These are phyloP conservation scores for Hartigia nigra DNA, from an alignment of 2,888 invertebrate genomes.

Conservation along the genomic window DNA sequence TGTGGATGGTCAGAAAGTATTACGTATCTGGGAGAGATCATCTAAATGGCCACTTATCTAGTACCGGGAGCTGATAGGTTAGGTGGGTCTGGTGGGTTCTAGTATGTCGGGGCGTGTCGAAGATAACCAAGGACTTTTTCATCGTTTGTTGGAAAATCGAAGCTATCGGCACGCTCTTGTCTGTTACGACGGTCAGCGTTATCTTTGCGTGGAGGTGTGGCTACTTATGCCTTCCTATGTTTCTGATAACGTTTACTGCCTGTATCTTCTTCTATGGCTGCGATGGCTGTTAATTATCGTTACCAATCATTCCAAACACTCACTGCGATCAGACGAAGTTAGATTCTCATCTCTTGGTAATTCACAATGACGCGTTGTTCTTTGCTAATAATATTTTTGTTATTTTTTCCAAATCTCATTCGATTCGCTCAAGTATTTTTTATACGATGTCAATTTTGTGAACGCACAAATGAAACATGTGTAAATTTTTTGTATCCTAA, in stretches of 20 bases:
- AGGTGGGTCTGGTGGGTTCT: constrained; percentile 38
- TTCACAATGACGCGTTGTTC: neutral
- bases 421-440: no score
- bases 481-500: neutral
- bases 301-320: neutral
- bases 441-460: neutral
- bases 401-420: no score
- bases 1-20: constrained; percentile 6
- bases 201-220: constrained; percentile 3
- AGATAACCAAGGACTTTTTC: constrained; percentile 43
- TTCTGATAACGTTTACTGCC: neutral
- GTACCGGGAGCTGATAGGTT: constrained; percentile 35
- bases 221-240: constrained; percentile 5
- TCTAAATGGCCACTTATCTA: constrained; percentile 53
- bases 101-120: constrained; percentile 56
- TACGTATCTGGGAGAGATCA: constrained; percentile 45
- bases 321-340: neutral
- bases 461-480: neutral
- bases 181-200: constrained; percentile 8
- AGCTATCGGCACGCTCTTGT: constrained; percentile 35
- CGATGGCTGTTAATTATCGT: neutral
- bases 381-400: no score
- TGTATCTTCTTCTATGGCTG: neutral
- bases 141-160: constrained; percentile 51
- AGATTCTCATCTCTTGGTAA: neutral